phyloP scores from a whole-genome alignment of 1,140 invertebrate genomes.

The Anastatus disparis region DNA sequence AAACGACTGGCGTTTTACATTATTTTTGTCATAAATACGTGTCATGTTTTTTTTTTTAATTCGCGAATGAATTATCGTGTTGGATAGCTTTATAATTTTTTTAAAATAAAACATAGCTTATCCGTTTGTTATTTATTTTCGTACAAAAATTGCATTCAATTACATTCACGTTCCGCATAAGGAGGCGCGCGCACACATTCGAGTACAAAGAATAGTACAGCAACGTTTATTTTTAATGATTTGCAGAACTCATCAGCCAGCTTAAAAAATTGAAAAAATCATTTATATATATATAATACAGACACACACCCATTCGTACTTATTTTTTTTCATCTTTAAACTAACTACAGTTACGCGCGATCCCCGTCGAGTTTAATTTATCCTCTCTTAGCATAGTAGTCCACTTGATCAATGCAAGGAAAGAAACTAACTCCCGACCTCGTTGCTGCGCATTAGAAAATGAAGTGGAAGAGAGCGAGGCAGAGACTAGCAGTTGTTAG shows the following conservation, averaged over 20 bases:
- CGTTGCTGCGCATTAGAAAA: constrained; percentile 62
- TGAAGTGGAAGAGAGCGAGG: constrained; percentile 59
- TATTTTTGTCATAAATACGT: constrained; percentile 37
- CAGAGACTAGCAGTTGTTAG: constrained; percentile 83
- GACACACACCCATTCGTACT: constrained; percentile 34
- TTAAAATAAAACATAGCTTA: too few relatives aligned
- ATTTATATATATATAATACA: constrained; percentile 39
- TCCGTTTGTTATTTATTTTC: constrained; percentile 20
- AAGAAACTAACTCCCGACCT: constrained; percentile 61
- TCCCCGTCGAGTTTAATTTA: constrained; percentile 34
- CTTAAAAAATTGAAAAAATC: constrained; percentile 43
- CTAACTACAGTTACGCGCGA: constrained; percentile 43
- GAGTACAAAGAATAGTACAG: constrained; percentile 38
- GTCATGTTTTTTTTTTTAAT: constrained; percentile 37
- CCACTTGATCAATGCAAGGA: constrained; percentile 37
- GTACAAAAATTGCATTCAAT: constrained; percentile 38
- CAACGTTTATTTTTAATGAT: constrained; percentile 34
- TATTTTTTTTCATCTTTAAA: constrained; percentile 18
- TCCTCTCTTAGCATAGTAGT: constrained; percentile 25
- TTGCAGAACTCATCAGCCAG: constrained; percentile 38
- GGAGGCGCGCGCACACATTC: constrained; percentile 8
- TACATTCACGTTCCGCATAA: constrained; percentile 27
- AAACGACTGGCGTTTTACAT: constrained; percentile 39
- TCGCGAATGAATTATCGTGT: constrained; percentile 25
- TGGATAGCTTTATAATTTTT: constrained; percentile 15